A percentile compares a stretch with the other conserved stretches of the same genome.
Conservation (phyloP, 2,113 vertebrate species). For the Eidolon helvum region DNA sequence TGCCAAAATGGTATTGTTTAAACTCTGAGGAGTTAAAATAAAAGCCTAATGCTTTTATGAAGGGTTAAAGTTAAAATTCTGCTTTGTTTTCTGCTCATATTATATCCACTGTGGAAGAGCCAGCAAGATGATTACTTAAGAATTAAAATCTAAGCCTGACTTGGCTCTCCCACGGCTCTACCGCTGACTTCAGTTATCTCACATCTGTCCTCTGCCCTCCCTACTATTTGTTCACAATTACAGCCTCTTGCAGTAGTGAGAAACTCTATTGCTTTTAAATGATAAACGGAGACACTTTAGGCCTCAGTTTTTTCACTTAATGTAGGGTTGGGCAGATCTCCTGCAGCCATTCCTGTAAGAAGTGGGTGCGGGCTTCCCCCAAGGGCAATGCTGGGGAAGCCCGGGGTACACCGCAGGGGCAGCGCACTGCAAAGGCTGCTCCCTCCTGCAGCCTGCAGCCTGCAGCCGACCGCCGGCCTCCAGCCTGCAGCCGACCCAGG, state of each 20-base stretch:
- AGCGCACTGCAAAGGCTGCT: conserved; percentile 40
- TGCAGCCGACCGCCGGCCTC: not conserved
- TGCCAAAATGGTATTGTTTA: not conserved
- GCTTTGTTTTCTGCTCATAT: not conserved
- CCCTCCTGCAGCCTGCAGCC: not conserved
- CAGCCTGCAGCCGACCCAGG: not conserved
- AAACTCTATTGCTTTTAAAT: not conserved
- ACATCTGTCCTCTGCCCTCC: conserved; percentile 44
- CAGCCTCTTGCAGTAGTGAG: not conserved
- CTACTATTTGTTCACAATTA: conserved; percentile 52
- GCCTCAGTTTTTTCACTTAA: not conserved
- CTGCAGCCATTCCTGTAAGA: not conserved
- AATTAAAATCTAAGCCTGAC: not conserved
- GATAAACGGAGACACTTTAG: not conserved
- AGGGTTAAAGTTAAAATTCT: conserved; percentile 18
- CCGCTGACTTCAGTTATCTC: not conserved
- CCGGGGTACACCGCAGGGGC: not conserved
- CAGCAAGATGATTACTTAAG: not conserved
- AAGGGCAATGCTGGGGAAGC: not conserved
- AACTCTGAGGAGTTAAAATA: not conserved
- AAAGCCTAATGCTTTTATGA: not conserved
- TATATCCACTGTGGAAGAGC: not conserved
- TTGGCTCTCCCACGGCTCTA: not conserved
- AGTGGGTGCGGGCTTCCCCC: not conserved
- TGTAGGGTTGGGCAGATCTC: not conserved